Evolutionary conservation across 2,797 vertebrate species (phyloP).

Genomic region (Chloroceryle amazona): DNA sequence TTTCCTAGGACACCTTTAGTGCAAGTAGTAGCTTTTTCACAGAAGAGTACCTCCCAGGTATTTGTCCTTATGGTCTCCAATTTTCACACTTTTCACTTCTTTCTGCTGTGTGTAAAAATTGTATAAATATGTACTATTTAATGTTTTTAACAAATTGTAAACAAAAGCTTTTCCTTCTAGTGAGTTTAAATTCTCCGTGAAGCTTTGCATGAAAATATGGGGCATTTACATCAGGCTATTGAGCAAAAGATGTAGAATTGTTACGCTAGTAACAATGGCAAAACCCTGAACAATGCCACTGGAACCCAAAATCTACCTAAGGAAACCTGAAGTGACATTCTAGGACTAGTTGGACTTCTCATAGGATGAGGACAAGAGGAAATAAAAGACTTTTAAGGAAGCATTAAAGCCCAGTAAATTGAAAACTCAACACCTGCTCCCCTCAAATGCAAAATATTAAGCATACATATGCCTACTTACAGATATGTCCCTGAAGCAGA

Average conservation of each 20-base stretch:
- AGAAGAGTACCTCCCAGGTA: background rate
- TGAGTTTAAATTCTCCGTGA: background rate
- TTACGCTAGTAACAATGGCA: background rate
- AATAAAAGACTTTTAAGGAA: background rate
- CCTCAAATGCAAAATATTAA: background rate
- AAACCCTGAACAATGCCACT: background rate
- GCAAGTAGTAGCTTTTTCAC: background rate
- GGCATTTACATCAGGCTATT: background rate
- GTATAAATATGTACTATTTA: background rate
- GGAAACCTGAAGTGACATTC: background rate
- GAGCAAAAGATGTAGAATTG: background rate
- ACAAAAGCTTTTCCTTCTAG: background rate
- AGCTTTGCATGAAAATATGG: background rate
- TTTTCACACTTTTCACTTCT: background rate
- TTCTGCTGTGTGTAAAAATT: background rate
- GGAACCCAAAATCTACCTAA: background rate
- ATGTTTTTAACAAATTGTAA: background rate
- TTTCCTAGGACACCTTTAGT: background rate
- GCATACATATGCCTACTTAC: background rate
- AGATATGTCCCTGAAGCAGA: conserved; percentile 3
- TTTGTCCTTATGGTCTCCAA: background rate
- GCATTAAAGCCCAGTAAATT: background rate
- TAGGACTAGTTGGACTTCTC: background rate
- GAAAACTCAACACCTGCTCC: conserved; percentile 4
- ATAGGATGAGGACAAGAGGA: background rate